These are phyloP conservation scores for Scaptomyza polygonia DNA, from an alignment of 2,888 invertebrate species.

Conservation along the genomic window DNA sequence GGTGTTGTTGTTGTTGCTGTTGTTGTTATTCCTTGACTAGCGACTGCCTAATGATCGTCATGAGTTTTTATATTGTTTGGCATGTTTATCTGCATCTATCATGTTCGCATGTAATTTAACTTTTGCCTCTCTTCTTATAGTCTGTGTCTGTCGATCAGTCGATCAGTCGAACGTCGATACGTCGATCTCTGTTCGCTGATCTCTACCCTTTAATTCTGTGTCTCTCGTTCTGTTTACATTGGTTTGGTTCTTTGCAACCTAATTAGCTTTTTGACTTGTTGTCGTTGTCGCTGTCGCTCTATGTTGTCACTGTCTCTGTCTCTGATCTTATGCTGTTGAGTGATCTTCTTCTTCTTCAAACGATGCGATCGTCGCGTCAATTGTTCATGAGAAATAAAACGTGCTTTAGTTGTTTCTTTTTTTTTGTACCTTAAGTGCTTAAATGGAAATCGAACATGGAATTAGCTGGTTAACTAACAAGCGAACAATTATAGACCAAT, in stretches of 20 bases:
- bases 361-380: constrained; percentile 53
- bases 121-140: constrained; percentile 43
- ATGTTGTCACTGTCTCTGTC: constrained; percentile 38
- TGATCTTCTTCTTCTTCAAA: constrained; percentile 32
- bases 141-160: constrained; percentile 27
- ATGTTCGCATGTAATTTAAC: constrained; percentile 77
- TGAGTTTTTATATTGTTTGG: constrained; percentile 73
- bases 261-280: constrained; percentile 73
- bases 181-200: constrained; percentile 4
- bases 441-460: constrained; percentile 73
- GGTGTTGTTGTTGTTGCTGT: constrained; percentile 21
- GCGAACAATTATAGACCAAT: constrained; percentile 57
- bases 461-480: constrained; percentile 74
- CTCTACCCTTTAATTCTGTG: neutral
- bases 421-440: constrained; percentile 60
- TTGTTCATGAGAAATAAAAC: constrained; percentile 74
- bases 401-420: constrained; percentile 48
- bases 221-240: constrained; percentile 28
- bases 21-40: constrained; percentile 6
- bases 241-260: constrained; percentile 54
- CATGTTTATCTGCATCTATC: constrained; percentile 77
- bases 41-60: constrained; percentile 59
- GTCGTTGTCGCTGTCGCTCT: constrained; percentile 51
- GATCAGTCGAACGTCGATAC: too few relatives aligned
- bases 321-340: constrained; percentile 34